Evolutionary conservation across 2,113 vertebrate genomes (phyloP).

Genomic region (Brachirus orientalis): DNA sequence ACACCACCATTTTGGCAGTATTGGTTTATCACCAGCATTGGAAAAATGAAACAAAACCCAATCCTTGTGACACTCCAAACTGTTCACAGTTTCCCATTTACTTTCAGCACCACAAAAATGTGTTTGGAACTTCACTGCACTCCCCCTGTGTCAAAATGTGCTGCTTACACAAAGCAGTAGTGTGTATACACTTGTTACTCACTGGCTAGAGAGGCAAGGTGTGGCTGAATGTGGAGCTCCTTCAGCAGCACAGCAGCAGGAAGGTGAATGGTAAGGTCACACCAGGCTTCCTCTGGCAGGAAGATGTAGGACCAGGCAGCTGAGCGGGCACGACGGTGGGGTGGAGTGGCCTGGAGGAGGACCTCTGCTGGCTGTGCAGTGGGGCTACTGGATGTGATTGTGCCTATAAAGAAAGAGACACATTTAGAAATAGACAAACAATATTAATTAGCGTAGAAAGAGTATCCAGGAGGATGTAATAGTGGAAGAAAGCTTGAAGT

Average conservation of each 20-base stretch:
- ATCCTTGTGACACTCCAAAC: too few species aligned
- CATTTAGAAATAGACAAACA: too few species aligned
- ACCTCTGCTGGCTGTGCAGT: conserved; percentile 98
- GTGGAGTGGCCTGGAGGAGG: conserved; percentile 94
- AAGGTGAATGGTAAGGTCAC: conserved; percentile 97
- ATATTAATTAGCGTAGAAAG: too few species aligned
- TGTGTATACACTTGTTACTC: conserved; percentile 56
- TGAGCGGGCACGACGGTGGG: conserved; percentile 93
- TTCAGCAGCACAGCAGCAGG: conserved; percentile 96
- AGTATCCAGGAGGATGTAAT: too few species aligned
- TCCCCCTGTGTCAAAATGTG: too few species aligned
- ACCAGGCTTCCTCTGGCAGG: conserved; percentile 98
- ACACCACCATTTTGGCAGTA: too few species aligned
- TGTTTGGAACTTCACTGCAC: too few species aligned
- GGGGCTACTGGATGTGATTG: conserved; percentile 98
- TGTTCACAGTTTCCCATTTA: too few species aligned
- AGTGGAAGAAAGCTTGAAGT: neutral
- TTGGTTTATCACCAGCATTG: too few species aligned
- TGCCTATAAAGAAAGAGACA: conserved; percentile 80
- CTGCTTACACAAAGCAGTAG: neutral
- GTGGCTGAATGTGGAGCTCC: conserved; percentile 98
- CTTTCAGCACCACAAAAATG: too few species aligned
- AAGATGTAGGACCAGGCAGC: conserved; percentile 99
- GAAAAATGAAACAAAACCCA: too few species aligned
- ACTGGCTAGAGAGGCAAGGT: conserved; percentile 98